A percentile compares a stretch with the other conserved stretches of the same genome.
Evolutionary conservation across 2,113 vertebrate genomes (phyloP).

Genomic region (Struthidea cinerea): DNA sequence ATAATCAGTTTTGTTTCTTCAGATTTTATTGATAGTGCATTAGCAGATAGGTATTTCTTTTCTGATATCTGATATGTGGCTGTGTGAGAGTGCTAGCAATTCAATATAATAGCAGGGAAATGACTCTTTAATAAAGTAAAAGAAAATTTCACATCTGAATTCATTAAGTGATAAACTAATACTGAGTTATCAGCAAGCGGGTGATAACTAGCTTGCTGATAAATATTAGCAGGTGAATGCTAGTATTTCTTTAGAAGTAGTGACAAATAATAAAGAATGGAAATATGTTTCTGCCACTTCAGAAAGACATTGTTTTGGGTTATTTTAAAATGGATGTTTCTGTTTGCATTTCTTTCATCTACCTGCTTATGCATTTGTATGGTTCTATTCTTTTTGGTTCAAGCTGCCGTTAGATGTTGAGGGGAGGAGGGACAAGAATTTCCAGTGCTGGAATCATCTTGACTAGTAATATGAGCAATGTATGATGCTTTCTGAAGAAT

Average conservation of each 20-base stretch:
- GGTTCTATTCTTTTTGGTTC: not conserved
- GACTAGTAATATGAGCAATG: rapidly evolving
- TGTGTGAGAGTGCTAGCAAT: not conserved
- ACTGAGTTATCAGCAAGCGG: not conserved
- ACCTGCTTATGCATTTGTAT: not conserved
- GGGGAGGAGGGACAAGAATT: not conserved
- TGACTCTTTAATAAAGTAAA: not conserved
- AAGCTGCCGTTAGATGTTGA: not conserved
- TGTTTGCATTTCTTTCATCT: not conserved
- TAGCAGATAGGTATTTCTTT: not conserved
- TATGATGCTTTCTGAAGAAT: not conserved
- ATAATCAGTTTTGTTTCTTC: not conserved
- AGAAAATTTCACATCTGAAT: not conserved
- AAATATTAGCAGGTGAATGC: not conserved
- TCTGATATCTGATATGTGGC: not conserved
- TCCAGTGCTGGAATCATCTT: not conserved
- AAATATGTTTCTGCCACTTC: not conserved
- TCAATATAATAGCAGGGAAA: not conserved
- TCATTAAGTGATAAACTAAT: not conserved
- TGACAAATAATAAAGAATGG: not conserved
- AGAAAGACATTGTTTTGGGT: not conserved
- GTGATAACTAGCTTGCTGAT: too few species aligned
- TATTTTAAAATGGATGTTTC: not conserved
- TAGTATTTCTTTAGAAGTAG: not conserved
- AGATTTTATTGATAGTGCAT: not conserved